Evolutionary conservation across 2,888 invertebrate genomes (phyloP), one percentile per base, ranked within the genome.

Genomic region (Ceraclea dissimilis): DNA sequence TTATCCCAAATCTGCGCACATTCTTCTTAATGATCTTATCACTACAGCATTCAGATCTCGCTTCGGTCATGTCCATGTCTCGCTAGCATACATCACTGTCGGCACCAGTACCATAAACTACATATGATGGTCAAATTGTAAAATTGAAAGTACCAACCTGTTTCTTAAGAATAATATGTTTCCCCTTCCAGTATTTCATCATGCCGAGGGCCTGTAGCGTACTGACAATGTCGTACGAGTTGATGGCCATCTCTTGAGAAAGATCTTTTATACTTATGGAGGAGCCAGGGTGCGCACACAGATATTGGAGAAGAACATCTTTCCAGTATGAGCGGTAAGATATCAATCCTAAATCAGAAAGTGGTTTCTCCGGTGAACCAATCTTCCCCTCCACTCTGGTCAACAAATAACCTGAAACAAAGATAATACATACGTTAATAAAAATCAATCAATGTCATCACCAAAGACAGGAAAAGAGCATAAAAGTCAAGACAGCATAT

Each of bases 271-370:
- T 92, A 67, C 90, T 91, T 53, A 97, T 82, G 59, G 93, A 88
- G 51, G 90, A 87, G 53, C 93, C 94, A 13, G 90, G 87, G 56
- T 91, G 88, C 55, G 90, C 90, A 70, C 93, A 93, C 56, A 99
- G 79, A 68, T 95, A 89, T 67, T 91, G 89, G 55, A 99, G 78
- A 5, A 99, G 78, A 0, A 95, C 94, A 71, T 96, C 94, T 71
- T 96, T 96, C 99, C 99, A 99, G 75, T 99, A 99, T 50, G 94
- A 95, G 22, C 98, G 84, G 78, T 99, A 99, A 17, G 96, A 95
- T 68, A 98, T 92, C 54, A 99, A 81, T 13, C 99, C 99, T 58
- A 98, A 81, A 74, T 99, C 98, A 49, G 97, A 97, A 39, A 99
- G 79, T 0, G 99, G 99, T 65, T 97, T 95, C 73, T 99, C 99